These are phyloP conservation scores for Proales similis DNA, from an alignment of 1,140 invertebrate genomes.

Conservation along the genomic window DNA sequence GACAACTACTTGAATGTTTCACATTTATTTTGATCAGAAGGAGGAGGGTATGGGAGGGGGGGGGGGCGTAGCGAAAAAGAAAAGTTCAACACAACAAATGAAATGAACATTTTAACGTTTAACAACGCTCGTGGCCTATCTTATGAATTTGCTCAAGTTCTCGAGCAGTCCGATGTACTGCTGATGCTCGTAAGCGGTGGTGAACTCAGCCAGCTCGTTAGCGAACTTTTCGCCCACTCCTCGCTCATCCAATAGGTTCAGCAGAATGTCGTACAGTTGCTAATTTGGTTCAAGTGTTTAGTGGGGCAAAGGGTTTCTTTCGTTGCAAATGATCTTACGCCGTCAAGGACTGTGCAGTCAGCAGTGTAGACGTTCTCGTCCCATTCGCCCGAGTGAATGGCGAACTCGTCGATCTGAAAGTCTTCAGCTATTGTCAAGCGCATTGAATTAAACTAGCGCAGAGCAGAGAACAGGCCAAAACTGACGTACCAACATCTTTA, in stretches of 20 bases:
- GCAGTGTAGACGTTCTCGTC: conserved; percentile 37
- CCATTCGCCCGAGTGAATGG: conserved; percentile 35
- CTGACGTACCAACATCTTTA: background rate
- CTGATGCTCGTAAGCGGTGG: conserved; percentile 33
- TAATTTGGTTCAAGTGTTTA: background rate
- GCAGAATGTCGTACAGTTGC: conserved; percentile 35
- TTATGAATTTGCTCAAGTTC: conserved; percentile 35
- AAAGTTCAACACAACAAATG: too few relatives aligned
- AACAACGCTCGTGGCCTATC: too few relatives aligned
- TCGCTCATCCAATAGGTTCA: conserved; percentile 31
- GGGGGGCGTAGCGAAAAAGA: too few relatives aligned
- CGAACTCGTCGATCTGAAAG: conserved; percentile 38
- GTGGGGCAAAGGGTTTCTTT: background rate
- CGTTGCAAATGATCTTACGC: background rate
- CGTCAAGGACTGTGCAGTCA: conserved; percentile 38
- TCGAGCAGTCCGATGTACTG: conserved; percentile 33
- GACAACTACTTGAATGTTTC: too few relatives aligned
- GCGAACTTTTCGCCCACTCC: conserved; percentile 38
- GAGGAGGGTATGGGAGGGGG: too few relatives aligned
- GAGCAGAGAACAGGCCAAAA: too few relatives aligned
- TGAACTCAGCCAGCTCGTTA: conserved; percentile 22
- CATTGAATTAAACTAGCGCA: background rate
- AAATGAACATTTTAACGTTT: too few relatives aligned
- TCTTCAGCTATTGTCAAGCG: conserved; percentile 6
- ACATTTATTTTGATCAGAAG: too few relatives aligned